Base-by-base conservation (phyloP, 2,113 vertebrate species). In the Rhineura floridana region DNA sequence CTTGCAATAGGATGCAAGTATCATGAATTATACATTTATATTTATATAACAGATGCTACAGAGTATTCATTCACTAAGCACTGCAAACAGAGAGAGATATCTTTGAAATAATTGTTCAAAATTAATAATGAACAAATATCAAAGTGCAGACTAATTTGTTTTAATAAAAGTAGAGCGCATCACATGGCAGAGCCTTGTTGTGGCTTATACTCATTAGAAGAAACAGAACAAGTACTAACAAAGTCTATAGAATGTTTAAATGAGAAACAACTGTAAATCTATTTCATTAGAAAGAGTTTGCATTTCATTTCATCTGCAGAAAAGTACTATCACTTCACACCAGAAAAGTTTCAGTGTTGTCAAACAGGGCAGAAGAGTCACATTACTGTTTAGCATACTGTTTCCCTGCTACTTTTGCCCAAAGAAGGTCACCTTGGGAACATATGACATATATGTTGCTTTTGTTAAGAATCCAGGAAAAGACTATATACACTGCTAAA, bases 161-260 rank as follows among this genome's bases (percentile, higher is more conserved):
- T 2, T 62, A 81, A 2, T 7, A 52, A 25, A 81, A 36, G 50
- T 48, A 55, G 19, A 55, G 23, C 25, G 52, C 4, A 59, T 85
- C 25, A n/a, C 9, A 62, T 76, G 55, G 12, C 72, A 1, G 1
- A 73, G 1, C 21, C 78, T 25, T 1, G 28, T 1, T 59, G 6
- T 77, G 13, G 39, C 10, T 84, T 59, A 69, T 0, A 23, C n/a
- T 39, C 46, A 84, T 87, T 25, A 82, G 85, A 91, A 91, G 46
- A 36, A 48, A 91, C 67, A 91, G 39, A 73, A 70, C 42, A 79
- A 17, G 87, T 90, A 36, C 39, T 8, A 36, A 70, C 17, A 70
- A 50, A 23, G 42, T 30, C 46, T 78, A 6, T 28, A 65, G 72
- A 6, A 52, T n/a, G n/a, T 78, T 50, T 87, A 3, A 25, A n/a